Evolutionary conservation across 2,888 invertebrate species (phyloP), one percentile per base, ranked within the genome.

Genomic region (Synanthedon vespiformis): DNA sequence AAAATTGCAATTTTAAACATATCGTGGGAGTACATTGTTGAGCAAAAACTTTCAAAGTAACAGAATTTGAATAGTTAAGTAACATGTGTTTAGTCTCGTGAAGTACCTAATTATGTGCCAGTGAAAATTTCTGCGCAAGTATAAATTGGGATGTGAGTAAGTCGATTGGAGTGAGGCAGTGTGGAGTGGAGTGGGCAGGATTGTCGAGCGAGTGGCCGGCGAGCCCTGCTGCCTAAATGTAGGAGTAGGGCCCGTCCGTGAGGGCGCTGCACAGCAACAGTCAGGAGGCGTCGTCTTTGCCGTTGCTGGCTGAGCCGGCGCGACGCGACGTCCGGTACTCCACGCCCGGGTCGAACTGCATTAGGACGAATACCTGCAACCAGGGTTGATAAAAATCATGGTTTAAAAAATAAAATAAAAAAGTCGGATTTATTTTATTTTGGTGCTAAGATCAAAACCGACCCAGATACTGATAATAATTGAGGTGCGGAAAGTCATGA

Each of bases 251-350:
- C 90, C 97, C 97, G 90, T 97, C 97, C 77, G 96, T 97, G 91
- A 97, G 95, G 93, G 96, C 96, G 95, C 97, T 97, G 95, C 97
- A 97, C 91, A 96, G 94, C 93, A 97, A 93, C 92, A 97, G 96
- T 96, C 96, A 97, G 93, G 96, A 96, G 89, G 95, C 95, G 89
- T 96, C 96, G 88, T 96, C 96, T 83, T 96, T 96, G 83, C 70
- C 72, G 64, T 75, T 79, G 56, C 78, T 67, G 54, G 74, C 76
- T 48, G 77, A 70, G 67, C 77, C 77, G 52, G 80, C 89, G 68
- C 92, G 90, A 72, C 94, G 90, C 74, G 92, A 92, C 76, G 96
- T 94, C 74, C 96, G 96, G 89, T 98, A 98, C 89, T 98, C 98
- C 79, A 98, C 90, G 77, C 98, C 98, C 57, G 97, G 98, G 89